Conservation (phyloP, 2,888 invertebrate species). For the Embidobia sp. region DNA sequence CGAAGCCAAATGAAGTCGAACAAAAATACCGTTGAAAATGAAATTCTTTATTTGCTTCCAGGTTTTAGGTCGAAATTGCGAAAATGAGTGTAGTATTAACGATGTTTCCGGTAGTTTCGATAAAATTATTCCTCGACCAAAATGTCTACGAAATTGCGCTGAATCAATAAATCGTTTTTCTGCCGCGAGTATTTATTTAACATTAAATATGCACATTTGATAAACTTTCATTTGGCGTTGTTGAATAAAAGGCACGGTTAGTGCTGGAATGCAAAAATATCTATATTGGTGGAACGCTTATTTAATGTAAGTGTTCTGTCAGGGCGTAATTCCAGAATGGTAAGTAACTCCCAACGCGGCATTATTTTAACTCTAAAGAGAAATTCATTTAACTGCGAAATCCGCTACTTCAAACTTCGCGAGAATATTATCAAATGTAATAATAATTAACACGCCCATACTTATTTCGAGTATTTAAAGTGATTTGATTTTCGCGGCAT, state of each 20-base stretch:
- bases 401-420: constrained; percentile 35
- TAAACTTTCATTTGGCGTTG: constrained; percentile 36
- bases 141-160: constrained; percentile 27
- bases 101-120: constrained; percentile 9
- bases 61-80: neutral
- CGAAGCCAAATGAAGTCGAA: too few relatives aligned
- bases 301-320: constrained; percentile 51
- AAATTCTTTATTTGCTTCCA: too few relatives aligned
- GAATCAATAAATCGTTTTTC: constrained; percentile 47
- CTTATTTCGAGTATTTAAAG: constrained; percentile 23
- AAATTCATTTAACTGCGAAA: constrained; percentile 47
- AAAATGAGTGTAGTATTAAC: constrained; percentile 20
- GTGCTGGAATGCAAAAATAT: constrained; percentile 44
- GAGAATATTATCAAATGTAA: constrained; percentile 43
- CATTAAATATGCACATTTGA: constrained; percentile 20
- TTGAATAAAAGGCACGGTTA: constrained; percentile 46
- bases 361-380: constrained; percentile 55
- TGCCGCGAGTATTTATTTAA: constrained; percentile 29
- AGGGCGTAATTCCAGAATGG: constrained; percentile 44
- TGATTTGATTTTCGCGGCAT: constrained; percentile 28
- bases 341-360: constrained; percentile 55
- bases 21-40: too few relatives aligned
- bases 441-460: constrained; percentile 38
- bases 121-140: constrained; percentile 22
- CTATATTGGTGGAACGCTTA: constrained; percentile 37